These are phyloP conservation scores for Heliconius ismenius DNA, from an alignment of 2,888 invertebrate genomes.

Conservation along the genomic window DNA sequence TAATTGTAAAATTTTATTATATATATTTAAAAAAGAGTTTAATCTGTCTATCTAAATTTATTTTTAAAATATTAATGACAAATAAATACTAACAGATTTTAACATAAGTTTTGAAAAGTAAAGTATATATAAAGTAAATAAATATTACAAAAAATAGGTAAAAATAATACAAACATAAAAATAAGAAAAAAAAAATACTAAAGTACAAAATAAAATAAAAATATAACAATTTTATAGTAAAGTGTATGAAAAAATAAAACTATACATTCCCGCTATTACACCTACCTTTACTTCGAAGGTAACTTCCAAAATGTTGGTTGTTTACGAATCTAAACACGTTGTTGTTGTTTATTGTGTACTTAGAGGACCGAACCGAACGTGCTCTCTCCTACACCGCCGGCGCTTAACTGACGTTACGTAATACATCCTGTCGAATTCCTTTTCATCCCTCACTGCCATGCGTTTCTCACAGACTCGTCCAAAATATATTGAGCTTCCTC, in stretches of 20 bases:
- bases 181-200: background rate
- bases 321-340: constrained; percentile 78
- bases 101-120: background rate
- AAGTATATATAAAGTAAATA: background rate
- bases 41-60: too few relatives aligned
- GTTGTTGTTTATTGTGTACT: constrained; percentile 76
- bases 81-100: background rate
- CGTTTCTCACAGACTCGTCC: constrained; percentile 56
- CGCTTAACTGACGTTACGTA: constrained; percentile 77
- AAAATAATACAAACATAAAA: background rate
- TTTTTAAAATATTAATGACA: background rate
- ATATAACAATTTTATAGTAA: background rate
- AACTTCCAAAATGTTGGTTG: constrained; percentile 57
- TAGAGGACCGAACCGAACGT: constrained; percentile 53
- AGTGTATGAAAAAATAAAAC: background rate
- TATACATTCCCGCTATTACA: constrained; percentile 28
- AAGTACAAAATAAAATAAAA: background rate
- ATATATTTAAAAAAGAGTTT: too few relatives aligned
- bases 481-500: constrained; percentile 52
- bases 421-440: constrained; percentile 70
- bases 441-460: constrained; percentile 60
- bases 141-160: too few relatives aligned
- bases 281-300: constrained; percentile 49
- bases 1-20: too few relatives aligned
- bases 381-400: constrained; percentile 57